Conservation (phyloP, 35 echinoderm and acorn worm genomes). For the Apostichopus japonicus region DNA sequence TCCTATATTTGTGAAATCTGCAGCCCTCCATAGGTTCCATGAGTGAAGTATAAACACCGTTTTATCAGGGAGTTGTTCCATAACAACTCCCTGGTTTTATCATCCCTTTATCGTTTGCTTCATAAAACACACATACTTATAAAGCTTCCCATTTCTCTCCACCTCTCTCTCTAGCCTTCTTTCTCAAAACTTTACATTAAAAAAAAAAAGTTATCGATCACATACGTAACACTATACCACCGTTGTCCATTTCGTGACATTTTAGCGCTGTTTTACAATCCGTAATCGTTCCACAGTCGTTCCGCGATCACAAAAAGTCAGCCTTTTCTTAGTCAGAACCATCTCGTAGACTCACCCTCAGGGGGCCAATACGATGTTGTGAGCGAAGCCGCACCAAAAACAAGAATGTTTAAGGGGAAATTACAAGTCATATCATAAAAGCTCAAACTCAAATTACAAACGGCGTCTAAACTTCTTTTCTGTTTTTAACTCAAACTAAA, state of each 20-base stretch:
- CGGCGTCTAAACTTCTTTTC: not conserved
- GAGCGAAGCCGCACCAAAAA: not conserved
- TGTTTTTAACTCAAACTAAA: not conserved
- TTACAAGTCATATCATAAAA: conserved; percentile 1
- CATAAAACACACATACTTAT: too few relatives aligned
- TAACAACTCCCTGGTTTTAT: too few relatives aligned
- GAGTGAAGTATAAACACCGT: too few relatives aligned
- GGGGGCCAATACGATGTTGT: not conserved
- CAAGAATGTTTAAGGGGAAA: not conserved
- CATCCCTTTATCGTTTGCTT: too few relatives aligned
- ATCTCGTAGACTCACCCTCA: not conserved
- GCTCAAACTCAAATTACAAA: not conserved
- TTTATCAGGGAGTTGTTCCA: too few relatives aligned
- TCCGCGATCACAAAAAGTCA: not conserved
- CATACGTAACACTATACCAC: not conserved
- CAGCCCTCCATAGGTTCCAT: too few relatives aligned
- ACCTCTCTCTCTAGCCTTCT: not conserved
- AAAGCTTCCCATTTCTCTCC: too few relatives aligned
- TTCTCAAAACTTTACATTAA: not conserved
- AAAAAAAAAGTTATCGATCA: not conserved
- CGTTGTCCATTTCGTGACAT: not conserved
- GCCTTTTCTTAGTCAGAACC: not conserved
- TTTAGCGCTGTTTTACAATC: not conserved
- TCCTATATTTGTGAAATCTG: too few relatives aligned
- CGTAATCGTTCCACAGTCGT: conserved; percentile 4